Percentiles rank a stretch among this genome's conserved stretches.
phyloP scores from a whole-genome alignment of 2,113 vertebrate species.

The Cololabis saira region DNA sequence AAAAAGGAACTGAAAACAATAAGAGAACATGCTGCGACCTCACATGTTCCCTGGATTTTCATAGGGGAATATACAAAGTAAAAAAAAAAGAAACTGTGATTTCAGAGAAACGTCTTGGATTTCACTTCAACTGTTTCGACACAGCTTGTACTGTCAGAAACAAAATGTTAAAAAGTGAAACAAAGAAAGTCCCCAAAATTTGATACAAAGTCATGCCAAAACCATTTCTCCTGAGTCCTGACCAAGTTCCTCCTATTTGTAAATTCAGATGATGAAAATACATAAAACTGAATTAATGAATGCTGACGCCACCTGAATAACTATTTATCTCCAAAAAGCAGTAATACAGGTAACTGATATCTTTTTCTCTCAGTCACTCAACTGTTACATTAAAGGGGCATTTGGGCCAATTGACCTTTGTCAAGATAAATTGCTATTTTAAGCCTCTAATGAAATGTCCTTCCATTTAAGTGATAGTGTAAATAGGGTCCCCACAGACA shows the following conservation, averaged over 20 bases:
- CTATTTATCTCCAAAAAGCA: too few relatives aligned
- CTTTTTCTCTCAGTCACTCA: too few relatives aligned
- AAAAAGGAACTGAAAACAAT: conserved; percentile 28
- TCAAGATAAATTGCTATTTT: too few relatives aligned
- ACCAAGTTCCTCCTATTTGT: neutral
- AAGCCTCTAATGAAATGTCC: too few relatives aligned
- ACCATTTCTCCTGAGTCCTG: neutral
- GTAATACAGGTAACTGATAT: too few relatives aligned
- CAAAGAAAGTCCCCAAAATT: neutral
- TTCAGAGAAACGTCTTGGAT: conserved; percentile 19
- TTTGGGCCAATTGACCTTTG: too few relatives aligned
- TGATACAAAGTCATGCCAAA: neutral
- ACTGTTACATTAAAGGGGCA: too few relatives aligned
- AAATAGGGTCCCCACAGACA: too few relatives aligned
- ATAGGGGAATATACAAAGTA: neutral
- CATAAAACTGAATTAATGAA: neutral
- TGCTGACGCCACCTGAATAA: neutral
- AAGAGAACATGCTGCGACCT: conserved; percentile 6
- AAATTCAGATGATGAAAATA: neutral
- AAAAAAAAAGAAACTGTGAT: conserved; percentile 10
- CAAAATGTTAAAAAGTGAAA: conserved; percentile 2
- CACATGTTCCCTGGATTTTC: conserved; percentile 19
- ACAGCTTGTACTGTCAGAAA: conserved; percentile 9
- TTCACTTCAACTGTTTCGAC: neutral
- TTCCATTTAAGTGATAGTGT: too few relatives aligned